Base-by-base conservation (phyloP, 1,140 invertebrate species). In the Drosophila kikkawai region DNA sequence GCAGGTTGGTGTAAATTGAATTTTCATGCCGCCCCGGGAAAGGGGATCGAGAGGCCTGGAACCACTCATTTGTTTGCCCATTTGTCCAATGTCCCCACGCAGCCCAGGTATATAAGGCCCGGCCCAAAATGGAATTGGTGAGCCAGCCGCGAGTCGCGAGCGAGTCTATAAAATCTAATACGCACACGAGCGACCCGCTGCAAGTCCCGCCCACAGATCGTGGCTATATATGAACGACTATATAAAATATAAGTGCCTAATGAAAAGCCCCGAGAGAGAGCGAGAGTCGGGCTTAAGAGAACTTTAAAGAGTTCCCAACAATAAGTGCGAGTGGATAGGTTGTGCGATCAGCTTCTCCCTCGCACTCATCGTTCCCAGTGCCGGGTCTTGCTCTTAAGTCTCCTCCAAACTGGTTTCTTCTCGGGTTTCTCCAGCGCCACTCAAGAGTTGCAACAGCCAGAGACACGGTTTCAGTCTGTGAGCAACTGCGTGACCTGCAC, bases 121-220 rank as follows among this genome's bases (percentile, higher is more conserved):
- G 60, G 48, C 84, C 84, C 84, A 90, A 88, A 90, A 88, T 88
- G 84, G 85, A 75, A 73, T 80, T 87, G 80, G 47, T 48, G 59
- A 74, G 81, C 81, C 48, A 70, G 70, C 79, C 60, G 53, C 36
- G 53, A 55, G 50, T 51, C 26, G 44, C 60, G 79, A 74, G 68
- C 80, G 68, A 78, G 80, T 90, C 84, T 88, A 88, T 90, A 90
- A 88, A 84, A 88, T 90, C 84, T 88, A 88, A 88, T 88, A 90
- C 85, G 78, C 84, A 75, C 74, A 75, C 59, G 47, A 37, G 11
- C 66, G 29, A 44, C n/a, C 12, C 17, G 12, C 75, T 47, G 29
- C 56, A 83, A 88, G 84, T 75, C 85, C 82, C 84, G 84, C 84
- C 84, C 85, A 90, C 85, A 79, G 71, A 26, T 66, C 68, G 57